Evolutionary conservation across 2,888 invertebrate genomes (phyloP), one percentile per base, ranked within the genome.

Genomic region (Hemicrepidius hirtus): DNA sequence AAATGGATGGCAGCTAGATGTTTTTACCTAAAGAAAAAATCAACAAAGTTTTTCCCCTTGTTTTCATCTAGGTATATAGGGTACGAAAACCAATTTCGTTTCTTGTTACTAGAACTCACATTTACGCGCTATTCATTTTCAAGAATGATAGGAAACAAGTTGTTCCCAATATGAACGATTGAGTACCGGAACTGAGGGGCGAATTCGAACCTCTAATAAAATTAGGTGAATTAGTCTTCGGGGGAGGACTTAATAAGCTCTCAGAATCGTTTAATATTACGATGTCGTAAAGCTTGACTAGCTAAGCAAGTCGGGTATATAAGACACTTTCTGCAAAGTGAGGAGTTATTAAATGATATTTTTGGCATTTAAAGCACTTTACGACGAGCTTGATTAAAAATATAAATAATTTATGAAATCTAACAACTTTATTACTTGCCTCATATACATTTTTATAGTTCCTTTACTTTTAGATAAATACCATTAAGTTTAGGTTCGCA

Each of bases 241-340:
- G 53, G 53, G 53, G 13, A 24, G 24, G 28, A 53, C 53, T 53
- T 53, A 53, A 53, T 53, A 53, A 53, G 53, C 53, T 53, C 28
- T 5, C 13, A 28, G 21, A 53, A 28, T 10, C 28, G n/a, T 53
- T 53, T 53, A 53, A 53, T 53, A 53, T 53, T 24, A 53, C 53
- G 53, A 53, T 21, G 28, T 13, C 53, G 53, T 53, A 53, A 53
- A 53, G 28, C 53, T 53, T 13, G 9, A 53, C 53, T 28, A 21
- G 53, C 28, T 53, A 53, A 28, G 53, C 28, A 24, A 53, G 53
- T 53, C 12, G 7, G 3, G 28, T n/a, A 28, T 13, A 44, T 44
- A 53, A 13, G 12, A 21, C n/a, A 53, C 10, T 21, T 9, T 53
- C 24, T 28, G 7, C 28, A 28, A 28, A 28, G 28, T 32, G 20